Base-by-base conservation (phyloP, 2,888 invertebrate species). In the Nomada fucata region DNA sequence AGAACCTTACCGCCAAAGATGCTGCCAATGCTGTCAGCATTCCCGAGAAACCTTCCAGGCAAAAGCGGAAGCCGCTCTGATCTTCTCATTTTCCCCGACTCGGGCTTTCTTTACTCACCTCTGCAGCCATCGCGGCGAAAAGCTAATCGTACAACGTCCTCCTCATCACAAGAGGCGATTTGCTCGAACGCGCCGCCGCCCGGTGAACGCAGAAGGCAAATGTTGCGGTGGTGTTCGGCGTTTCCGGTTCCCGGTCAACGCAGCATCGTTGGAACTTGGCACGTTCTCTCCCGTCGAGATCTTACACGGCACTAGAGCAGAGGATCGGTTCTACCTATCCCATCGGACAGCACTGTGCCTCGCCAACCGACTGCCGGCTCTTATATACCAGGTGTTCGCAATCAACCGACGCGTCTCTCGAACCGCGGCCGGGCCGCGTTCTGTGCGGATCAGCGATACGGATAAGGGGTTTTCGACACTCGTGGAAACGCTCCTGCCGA, bases 301-400 rank as follows among this genome's bases (percentile, higher is more conserved):
- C 86, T 84, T 75, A 82, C 84, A 76, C 89, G 85, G 87, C 86
- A 84, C 84, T 87, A 87, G 86, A 82, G 60, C 74, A 69, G 80
- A 69, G 79, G 77, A 85, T 85, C 83, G 70, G 83, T 83, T 72
- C 75, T 85, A 85, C 85, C 86, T 86, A 86, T 84, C 70, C 79
- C 83, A 83, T 85, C 76, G 68, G 80, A 23, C 65, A 60, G 61
- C 71, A 79, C 75, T 76, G 82, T 67, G 82, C 76, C 79, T 80
- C 68, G 65, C 73, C 75, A 52, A 69, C 74, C 74, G 82, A 52
- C 76, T 64, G 69, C 60, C 78, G 44, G 70, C 68, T 84, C 72
- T 86, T 83, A 80, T 86, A 85, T 86, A 86, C 68, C 76, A 76
- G 75, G 71, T 83, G 79, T 76, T 60, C 74, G 44, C 29, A 47